These are phyloP conservation scores for Tethya wilhelma DNA, from an alignment of 37 sponge, comb jelly and placozoan species.

Conservation along the genomic window DNA sequence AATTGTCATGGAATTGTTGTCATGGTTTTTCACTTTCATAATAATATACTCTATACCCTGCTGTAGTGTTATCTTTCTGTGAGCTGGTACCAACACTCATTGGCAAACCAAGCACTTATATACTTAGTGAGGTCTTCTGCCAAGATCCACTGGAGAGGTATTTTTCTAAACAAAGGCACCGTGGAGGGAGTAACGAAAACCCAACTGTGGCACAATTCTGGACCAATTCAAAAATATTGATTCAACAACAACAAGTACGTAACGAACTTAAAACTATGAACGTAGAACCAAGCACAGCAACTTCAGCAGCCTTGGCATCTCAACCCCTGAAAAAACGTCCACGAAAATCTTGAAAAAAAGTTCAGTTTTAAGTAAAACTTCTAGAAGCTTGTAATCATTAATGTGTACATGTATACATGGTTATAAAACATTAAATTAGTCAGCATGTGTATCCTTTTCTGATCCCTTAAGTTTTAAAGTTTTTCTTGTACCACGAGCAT, in stretches of 20 bases:
- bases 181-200: neutral
- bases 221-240: neutral
- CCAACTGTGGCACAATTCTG: neutral
- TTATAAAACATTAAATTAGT: neutral
- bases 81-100: constrained; percentile 4
- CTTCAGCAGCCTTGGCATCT: neutral
- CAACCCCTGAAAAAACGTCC: neutral
- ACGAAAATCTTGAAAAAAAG: neutral
- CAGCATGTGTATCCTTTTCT: constrained; percentile 1
- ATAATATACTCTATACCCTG: neutral
- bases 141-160: neutral
- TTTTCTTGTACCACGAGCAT: constrained; percentile 42
- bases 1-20: too few species aligned
- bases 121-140: neutral
- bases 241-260: neutral
- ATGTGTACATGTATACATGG: neutral
- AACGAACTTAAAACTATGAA: neutral
- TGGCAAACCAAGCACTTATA: neutral
- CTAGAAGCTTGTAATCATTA: too few species aligned
- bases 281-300: neutral
- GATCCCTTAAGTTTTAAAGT: constrained; percentile 1
- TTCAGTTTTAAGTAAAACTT: neutral
- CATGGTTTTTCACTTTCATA: neutral
- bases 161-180: neutral
- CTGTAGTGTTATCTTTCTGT: constrained; percentile 11